Evolutionary conservation across 2,113 vertebrate species (phyloP).

Genomic region (Xiphophorus hellerii): DNA sequence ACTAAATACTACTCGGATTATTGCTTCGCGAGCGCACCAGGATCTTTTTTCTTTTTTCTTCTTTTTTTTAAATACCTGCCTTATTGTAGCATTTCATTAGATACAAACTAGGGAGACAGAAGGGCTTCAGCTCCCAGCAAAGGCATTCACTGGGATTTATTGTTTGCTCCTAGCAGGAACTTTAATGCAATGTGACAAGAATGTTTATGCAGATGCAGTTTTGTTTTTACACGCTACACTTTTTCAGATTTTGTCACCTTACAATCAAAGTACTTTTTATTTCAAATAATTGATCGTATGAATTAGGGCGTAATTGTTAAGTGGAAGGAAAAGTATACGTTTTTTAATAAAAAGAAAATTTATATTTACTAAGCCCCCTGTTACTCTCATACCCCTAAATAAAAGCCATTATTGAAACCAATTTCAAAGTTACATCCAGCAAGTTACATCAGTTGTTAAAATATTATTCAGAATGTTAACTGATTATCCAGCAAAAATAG

Average conservation of each 20-base stretch:
- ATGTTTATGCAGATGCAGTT: not conserved
- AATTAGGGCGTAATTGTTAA: not conserved
- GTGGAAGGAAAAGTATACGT: not conserved
- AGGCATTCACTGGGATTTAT: conserved; percentile 4
- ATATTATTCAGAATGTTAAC: no score
- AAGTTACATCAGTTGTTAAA: no score
- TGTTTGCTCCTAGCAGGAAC: not conserved
- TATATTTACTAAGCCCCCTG: not conserved
- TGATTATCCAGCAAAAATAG: no score
- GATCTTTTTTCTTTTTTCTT: conserved; percentile 4
- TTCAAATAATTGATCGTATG: not conserved
- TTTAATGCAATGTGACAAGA: not conserved
- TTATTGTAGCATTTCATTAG: conserved; percentile 28
- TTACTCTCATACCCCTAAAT: not conserved
- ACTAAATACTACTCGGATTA: conserved; percentile 62
- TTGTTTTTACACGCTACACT: no score
- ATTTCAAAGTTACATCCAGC: no score
- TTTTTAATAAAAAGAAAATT: not conserved
- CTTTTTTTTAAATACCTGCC: not conserved
- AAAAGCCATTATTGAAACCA: no score
- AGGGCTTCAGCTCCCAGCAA: not conserved
- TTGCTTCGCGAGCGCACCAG: conserved; percentile 37
- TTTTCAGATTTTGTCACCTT: not conserved
- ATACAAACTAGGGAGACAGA: conserved; percentile 20
- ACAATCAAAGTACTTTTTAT: not conserved